Evolutionary conservation across 2,888 invertebrate species (phyloP).

Genomic region (Quadroppia sp.): DNA sequence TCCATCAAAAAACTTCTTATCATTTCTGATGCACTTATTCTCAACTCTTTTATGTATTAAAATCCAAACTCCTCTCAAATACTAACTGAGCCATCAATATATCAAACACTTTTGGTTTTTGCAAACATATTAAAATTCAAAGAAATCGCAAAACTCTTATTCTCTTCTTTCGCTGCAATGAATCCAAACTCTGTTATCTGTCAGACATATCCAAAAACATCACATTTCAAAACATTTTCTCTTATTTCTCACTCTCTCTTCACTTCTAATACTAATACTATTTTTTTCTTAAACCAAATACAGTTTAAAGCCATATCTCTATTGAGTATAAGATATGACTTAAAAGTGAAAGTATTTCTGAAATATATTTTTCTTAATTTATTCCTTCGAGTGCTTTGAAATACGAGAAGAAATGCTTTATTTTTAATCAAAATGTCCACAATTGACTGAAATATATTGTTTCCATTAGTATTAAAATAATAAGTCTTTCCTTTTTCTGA

Average conservation of each 20-base stretch:
- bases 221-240: not conserved
- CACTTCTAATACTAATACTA: not conserved
- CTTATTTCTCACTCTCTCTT: not conserved
- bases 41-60: not conserved
- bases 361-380: not conserved
- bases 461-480: not conserved
- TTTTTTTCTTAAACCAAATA: not conserved
- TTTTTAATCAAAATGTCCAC: not conserved
- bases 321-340: not conserved
- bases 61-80: not conserved
- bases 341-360: not conserved
- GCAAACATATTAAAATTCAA: not conserved
- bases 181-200: not conserved
- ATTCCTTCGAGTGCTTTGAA: not conserved
- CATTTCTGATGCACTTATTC: conserved; percentile 2
- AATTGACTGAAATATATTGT: not conserved
- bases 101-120: not conserved
- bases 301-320: not conserved
- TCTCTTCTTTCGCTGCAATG: not conserved
- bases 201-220: not conserved
- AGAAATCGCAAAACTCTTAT: not conserved
- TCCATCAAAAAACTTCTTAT: conserved; percentile 1
- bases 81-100: conserved; percentile 12
- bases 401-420: not conserved
- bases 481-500: not conserved